Base-by-base conservation (phyloP, 2,113 vertebrate genomes). In the Brachypteracias leptosomus region DNA sequence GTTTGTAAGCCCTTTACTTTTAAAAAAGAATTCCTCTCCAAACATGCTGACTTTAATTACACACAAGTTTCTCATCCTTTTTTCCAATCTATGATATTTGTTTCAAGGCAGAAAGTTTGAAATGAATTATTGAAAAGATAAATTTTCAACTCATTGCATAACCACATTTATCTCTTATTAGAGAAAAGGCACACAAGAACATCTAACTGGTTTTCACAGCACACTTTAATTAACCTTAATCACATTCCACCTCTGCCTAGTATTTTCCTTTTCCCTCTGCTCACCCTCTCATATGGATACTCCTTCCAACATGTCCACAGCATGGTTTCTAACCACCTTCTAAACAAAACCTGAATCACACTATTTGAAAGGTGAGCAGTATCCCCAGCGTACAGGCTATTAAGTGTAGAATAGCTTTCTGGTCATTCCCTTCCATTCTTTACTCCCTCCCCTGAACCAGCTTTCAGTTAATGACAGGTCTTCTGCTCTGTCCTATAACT, bases 171-270 rank as follows among this genome's bases (percentile, higher is more conserved):
- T 73, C 46, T 83, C 74, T 84, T 42, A 71, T 74, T 86, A 93
- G 44, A 83, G 65, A 88, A 95, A 86, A 88, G 76, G 90, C 88
- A 92, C 52, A 90, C 26, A 16, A 90, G 57, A 84, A 63, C 76
- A 78, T 59, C 55, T 88, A 93, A 83, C 74, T 55, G 73, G 55
- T 91, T 96, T 96, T 90, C 68, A 80, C 47, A 91, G 68, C 52
- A 91, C 29, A 74, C 57, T 96, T 95, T 68, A 90, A 96, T 96
- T 94, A 96, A 94, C 72, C 85, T 88, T 77, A 66, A 94, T 88
- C 79, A 74, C 76, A 92, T 74, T 88, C 51, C n/a, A 94, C 51
- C 38, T 93, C 68, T 90, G 59, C 26, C 68, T 57, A 82, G 17
- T 68, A 83, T 74, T 59, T 81, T 54, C 74, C 62, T 81, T 91